phyloP scores from a whole-genome alignment of 2,797 vertebrate genomes.

The Pangasius sanitwongsei region DNA sequence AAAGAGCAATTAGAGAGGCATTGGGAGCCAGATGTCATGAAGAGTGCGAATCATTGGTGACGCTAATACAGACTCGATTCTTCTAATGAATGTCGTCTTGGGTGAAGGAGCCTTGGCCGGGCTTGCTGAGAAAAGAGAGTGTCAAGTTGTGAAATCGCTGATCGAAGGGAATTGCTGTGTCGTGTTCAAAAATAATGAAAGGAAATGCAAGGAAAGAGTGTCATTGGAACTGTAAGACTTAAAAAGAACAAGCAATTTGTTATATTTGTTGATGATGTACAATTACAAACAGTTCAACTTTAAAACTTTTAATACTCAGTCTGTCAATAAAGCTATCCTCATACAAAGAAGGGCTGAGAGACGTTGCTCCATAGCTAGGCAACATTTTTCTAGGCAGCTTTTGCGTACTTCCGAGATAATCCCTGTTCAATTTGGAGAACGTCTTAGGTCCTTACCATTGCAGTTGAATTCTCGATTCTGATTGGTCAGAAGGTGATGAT shows the following conservation, averaged over 20 bases:
- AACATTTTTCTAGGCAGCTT: neutral
- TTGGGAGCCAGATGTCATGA: conserved; percentile 51
- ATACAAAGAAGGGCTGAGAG: neutral
- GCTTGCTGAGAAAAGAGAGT: neutral
- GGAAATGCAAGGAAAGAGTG: neutral
- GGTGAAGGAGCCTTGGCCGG: conserved; percentile 4
- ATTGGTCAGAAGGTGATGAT: neutral
- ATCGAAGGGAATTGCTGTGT: neutral
- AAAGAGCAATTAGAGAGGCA: conserved; percentile 53
- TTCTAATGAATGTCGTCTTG: conserved; percentile 35
- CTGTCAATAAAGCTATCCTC: neutral
- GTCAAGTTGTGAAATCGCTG: neutral
- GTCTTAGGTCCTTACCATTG: neutral
- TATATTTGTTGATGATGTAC: neutral
- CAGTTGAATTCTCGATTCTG: neutral
- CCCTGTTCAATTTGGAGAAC: neutral
- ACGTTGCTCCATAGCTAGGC: neutral
- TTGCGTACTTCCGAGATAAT: neutral
- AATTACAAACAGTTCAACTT: neutral
- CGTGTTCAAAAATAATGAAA: conserved; percentile 20
- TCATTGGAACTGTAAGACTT: neutral
- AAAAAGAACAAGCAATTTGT: neutral
- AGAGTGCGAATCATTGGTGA: conserved; percentile 23
- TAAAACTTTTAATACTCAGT: neutral
- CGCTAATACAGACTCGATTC: conserved; percentile 36